Conservation (phyloP, 2,797 vertebrate genomes). For the Gymnothorax reevesii region DNA sequence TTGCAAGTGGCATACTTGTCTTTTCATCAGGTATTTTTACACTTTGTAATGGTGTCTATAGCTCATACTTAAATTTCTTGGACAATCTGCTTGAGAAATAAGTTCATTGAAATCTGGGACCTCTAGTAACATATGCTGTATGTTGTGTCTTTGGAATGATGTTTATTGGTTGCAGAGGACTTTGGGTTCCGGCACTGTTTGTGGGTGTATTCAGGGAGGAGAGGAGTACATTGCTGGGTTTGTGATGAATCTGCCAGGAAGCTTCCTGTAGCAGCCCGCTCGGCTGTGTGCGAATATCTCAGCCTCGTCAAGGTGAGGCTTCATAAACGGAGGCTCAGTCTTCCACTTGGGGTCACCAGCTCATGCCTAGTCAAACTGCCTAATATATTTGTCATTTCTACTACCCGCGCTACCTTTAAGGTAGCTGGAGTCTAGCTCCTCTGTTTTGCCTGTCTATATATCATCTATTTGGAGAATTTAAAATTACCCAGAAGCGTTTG, state of each 20-base stretch:
- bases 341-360: neutral
- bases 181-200: constrained; percentile 89
- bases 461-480: no score
- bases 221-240: constrained; percentile 98
- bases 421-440: no score
- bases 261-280: constrained; percentile 83
- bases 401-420: no score
- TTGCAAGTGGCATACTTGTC: neutral
- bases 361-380: no score
- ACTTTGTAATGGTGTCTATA: neutral
- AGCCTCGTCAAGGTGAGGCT: constrained; percentile 85
- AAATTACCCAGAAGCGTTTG: no score
- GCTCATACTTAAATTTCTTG: neutral
- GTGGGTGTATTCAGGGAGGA: constrained; percentile 95
- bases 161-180: constrained; percentile 74
- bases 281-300: constrained; percentile 91
- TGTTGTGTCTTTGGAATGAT: neutral
- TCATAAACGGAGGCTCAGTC: neutral
- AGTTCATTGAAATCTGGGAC: neutral
- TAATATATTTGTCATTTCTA: no score
- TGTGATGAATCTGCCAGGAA: constrained; percentile 90
- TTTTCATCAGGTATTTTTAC: neutral
- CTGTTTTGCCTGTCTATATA: no score
- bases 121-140: neutral
- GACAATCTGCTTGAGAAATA: neutral